Evolutionary conservation across 2,888 invertebrate species (phyloP), one percentile per base, ranked within the genome.

Genomic region (Argynnis bischoffii): DNA sequence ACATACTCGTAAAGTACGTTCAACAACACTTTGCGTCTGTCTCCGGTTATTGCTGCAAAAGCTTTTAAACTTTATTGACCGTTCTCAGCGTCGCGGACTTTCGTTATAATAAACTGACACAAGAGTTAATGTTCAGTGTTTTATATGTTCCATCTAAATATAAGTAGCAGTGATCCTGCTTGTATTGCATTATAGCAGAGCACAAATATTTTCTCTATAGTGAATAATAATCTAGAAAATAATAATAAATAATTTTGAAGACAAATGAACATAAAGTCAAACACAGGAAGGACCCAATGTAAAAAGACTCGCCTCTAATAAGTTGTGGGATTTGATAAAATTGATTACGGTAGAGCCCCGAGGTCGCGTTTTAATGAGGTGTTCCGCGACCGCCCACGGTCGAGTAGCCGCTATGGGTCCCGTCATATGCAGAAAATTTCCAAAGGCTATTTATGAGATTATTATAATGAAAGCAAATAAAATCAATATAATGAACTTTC

Each of bases 31-130:
- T 21, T 56, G 41, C 15, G 41, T 61, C 14, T 8, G 61, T 53
- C 66, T 60, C 48, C 26, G 41, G 53, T 66, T 59, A 54, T 47
- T 16, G 16, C 26, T 46, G 41, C 14, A 18, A 21, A 64, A 57
- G 48, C 48, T 59, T 47, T 51, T 55, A 60, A 60, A 16, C 15
- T 60, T 66, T 35, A 55, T 21, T 35, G 54, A 13, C 35, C 31
- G 8, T 47, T 6, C 16, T 16, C 13, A n/a, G 50, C 5, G 47
- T n/a, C 16, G 31, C 50, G 47, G 31, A 41, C 18, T n/a, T 6
- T 60, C 50, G 16, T 50, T 13, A 35, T 26, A 35, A 47, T 18
- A 48, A 59, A 18, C 6, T 48, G 26, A 59, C 15, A 26, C n/a
- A 21, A 15, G 15, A 46, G 11, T 46, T 51, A 18, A 48, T n/a